A percentile compares a stretch with the other conserved stretches of the same genome.
These are phyloP conservation scores for Therioaphis trifolii DNA, from an alignment of 2,888 invertebrate species.

Conservation along the genomic window DNA sequence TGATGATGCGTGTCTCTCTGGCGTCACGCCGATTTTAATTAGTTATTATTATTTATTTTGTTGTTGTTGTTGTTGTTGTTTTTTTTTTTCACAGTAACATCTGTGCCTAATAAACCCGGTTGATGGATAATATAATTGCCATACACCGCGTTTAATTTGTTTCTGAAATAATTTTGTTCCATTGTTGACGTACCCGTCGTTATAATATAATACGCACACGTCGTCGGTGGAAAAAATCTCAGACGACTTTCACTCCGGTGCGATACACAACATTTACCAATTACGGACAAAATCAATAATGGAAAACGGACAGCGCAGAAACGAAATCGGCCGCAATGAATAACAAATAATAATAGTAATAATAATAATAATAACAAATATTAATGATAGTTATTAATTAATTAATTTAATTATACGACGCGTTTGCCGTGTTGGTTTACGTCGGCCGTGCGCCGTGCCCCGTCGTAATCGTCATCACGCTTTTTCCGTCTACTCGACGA, in stretches of 20 bases:
- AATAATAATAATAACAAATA: too few species aligned
- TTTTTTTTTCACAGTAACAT: neutral
- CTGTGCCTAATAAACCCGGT: slow-evolving; percentile 25
- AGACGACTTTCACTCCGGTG: slow-evolving; percentile 44
- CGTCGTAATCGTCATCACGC: too few species aligned
- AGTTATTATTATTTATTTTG: neutral
- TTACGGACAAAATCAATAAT: slow-evolving; percentile 26
- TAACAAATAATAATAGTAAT: neutral
- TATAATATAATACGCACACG: too few species aligned
- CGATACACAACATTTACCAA: neutral
- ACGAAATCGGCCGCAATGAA: neutral
- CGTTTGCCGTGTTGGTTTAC: too few species aligned
- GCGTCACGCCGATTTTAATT: slow-evolving; percentile 37
- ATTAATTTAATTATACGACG: too few species aligned
- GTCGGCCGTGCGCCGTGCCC: too few species aligned
- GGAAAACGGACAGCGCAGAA: neutral
- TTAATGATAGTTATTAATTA: too few species aligned
- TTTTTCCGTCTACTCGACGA: too few species aligned
- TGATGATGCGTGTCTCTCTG: slow-evolving; percentile 51
- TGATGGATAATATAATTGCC: slow-evolving; percentile 50
- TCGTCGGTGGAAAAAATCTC: slow-evolving; percentile 19
- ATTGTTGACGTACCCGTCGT: slow-evolving; percentile 7
- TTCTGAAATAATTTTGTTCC: slow-evolving; percentile 17
- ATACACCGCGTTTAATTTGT: slow-evolving; percentile 53
- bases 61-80: too few species aligned